Conservation (phyloP, 2,888 invertebrate genomes). For the Phyllotreta cruciferae region DNA sequence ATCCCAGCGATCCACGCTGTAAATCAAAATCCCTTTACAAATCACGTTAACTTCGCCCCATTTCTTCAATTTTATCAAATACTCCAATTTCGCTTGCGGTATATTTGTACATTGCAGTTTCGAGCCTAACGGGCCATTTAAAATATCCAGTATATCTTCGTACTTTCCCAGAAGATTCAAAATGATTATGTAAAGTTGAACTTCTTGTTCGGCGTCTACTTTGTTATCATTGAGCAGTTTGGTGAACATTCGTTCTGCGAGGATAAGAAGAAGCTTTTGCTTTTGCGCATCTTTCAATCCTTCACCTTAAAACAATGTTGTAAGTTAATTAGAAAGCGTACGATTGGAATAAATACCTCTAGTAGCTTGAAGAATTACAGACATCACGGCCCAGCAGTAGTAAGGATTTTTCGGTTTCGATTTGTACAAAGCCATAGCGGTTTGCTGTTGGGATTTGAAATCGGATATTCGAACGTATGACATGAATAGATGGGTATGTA, state of each 20-base stretch:
- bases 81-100: conserved; percentile 74
- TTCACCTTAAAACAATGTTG: conserved; percentile 41
- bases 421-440: conserved; percentile 90
- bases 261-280: conserved; percentile 75
- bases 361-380: conserved; percentile 88
- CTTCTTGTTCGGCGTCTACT: conserved; percentile 93
- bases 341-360: conserved; percentile 34
- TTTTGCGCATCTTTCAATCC: conserved; percentile 65
- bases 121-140: conserved; percentile 78
- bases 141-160: conserved; percentile 79
- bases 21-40: conserved; percentile 75
- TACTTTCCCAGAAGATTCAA: conserved; percentile 81
- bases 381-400: conserved; percentile 98
- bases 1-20: conserved; percentile 77
- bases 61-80: conserved; percentile 73
- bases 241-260: conserved; percentile 94
- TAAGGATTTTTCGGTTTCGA: conserved; percentile 93
- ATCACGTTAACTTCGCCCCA: conserved; percentile 79
- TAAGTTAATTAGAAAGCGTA: background rate
- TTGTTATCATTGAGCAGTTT: conserved; percentile 88
- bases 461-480: conserved; percentile 90
- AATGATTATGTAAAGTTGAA: conserved; percentile 88
- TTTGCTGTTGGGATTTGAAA: conserved; percentile 88
- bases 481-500: conserved; percentile 94
- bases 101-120: conserved; percentile 73